Evolutionary conservation across 2,888 invertebrate species (phyloP), one percentile per base, ranked within the genome.

Genomic region (Agrilus mali): DNA sequence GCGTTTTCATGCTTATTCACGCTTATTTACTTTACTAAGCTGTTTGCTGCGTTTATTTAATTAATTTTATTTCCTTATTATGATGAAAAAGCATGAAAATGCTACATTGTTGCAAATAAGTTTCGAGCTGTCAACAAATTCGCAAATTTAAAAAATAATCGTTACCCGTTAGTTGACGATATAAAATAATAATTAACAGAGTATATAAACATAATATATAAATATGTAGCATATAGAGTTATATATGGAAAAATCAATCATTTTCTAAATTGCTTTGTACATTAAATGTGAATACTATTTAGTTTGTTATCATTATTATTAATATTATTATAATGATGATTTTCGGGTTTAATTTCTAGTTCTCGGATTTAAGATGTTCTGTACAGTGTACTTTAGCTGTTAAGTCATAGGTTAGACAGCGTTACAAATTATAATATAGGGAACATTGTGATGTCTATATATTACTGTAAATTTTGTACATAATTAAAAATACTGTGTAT

Each of bases 381-480:
- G 67, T 67, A 67, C 67, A 67, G 67, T 67, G 66, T 67, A 67
- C 62, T 59, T 55, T 64, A 65, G 62, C 58, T 63, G 60, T 66
- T 65, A 66, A 62, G 62, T 61, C 60, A 59, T 62, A 56, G 53
- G 55, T 54, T 64, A 62, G 64, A 60, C 58, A 59, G 60, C 61
- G 62, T 65, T 66, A 63, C 60, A 61, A 58, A 55, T 50, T 59
- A 64, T 64, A 66, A 63, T 66, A 63, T 65, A 67, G 65, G 65
- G 64, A 67, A 65, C 66, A 67, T 67, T 68, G 67, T 68, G 67
- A 68, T 68, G 67, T 67, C 66, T 67, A 66, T 66, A 67, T 61
- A 66, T 65, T 65, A 60, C 60, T 69, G 68, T 69, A 68, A 66
- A 69, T 69, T 68, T 69, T 69, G 68, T 69, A 68, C 66, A 69